Percentiles rank a stretch among this genome's conserved stretches.
These are phyloP conservation scores for Galago senegalensis DNA, from an alignment of 2,797 vertebrate genomes.

Conservation along the genomic window DNA sequence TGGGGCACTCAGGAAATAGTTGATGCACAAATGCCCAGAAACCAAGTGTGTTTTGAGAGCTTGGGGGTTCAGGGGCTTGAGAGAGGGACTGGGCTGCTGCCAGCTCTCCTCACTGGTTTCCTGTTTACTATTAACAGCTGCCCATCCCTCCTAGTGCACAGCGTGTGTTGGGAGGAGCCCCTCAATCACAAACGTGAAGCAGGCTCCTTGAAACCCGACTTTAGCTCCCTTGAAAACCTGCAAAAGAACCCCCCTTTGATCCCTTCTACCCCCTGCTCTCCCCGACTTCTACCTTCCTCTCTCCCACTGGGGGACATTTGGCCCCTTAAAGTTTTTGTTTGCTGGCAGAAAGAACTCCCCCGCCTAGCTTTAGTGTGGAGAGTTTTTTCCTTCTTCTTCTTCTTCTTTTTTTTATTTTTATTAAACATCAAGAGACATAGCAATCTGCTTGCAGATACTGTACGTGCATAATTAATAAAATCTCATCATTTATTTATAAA, in stretches of 20 bases:
- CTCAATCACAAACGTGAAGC: conserved; percentile 68
- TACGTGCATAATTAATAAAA: conserved; percentile 87
- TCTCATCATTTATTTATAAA: conserved; percentile 87
- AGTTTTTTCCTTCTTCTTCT: conserved; percentile 25
- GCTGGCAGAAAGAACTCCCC: not conserved
- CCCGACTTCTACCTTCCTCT: conserved; percentile 68
- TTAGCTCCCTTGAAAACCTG: conserved; percentile 70
- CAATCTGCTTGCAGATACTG: conserved; percentile 82
- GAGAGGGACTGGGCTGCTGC: conserved; percentile 73
- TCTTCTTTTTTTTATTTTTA: conserved; percentile 60
- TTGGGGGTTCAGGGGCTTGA: conserved; percentile 61
- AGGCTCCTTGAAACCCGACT: conserved; percentile 46
- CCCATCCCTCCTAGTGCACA: conserved; percentile 71
- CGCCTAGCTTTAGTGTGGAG: conserved; percentile 61
- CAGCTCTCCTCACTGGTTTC: conserved; percentile 82
- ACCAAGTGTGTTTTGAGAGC: conserved; percentile 64
- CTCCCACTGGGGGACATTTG: conserved; percentile 45
- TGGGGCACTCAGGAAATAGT: conserved; percentile 32
- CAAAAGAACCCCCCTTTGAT: conserved; percentile 30
- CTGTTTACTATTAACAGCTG: conserved; percentile 86
- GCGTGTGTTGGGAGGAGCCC: conserved; percentile 74
- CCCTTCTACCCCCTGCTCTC: not conserved
- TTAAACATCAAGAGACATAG: conserved; percentile 80
- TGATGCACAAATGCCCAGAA: conserved; percentile 49
- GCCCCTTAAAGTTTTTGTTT: conserved; percentile 81